Base-by-base conservation (phyloP, 1,140 invertebrate genomes). In the Tetranychus urticae region DNA sequence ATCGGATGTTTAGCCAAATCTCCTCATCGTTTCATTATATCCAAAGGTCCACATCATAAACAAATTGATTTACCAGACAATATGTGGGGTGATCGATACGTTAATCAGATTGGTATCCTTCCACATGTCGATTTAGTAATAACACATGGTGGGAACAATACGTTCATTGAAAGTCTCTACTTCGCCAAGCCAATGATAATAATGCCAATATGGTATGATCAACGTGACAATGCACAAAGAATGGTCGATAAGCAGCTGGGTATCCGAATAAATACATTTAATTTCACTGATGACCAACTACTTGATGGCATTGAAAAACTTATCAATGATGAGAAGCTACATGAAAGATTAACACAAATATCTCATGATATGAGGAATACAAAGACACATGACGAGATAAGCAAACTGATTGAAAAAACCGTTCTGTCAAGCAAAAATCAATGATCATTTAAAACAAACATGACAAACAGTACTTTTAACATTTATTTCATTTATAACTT, bases 131-230 rank as follows among this genome's bases (percentile, higher is more conserved):
- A 64, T 59, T 31, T 69, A 13, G 68, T 70, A 54, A 65, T 71
- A 33, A 67, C 67, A 46, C 70, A 71, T 52, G 69, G 70, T 54
- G 70, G 70, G 3, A 13, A 61, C 14, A 56, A 56, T 56, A 36
- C 48, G 5, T 14, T 50, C 4, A 50, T 14, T 14, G 23, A 50
- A 31, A 50, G 14, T 1, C 48, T 50, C 14, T 50, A n/a, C 14
- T 31, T 4, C 14, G 14, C 4, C 5, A 31, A 50, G 14, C 48
- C 23, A 14, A 5, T 50, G 14, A n/a, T 61, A 31, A 4, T 61
- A 6, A 5, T 61, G 13, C 54, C 36, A 6, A 10, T 61, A 6
- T 60, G 61, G 37, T 12, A 5, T 50, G 61, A 65, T 65, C 63
- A 65, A 50, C 47, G 36, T 37, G 57, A 65, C 37, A 65, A 65